Evolutionary conservation across 30 jellyfish, hydroid and myxozoan genomes (phyloP).

Genomic region (Pelagia noctiluca): DNA sequence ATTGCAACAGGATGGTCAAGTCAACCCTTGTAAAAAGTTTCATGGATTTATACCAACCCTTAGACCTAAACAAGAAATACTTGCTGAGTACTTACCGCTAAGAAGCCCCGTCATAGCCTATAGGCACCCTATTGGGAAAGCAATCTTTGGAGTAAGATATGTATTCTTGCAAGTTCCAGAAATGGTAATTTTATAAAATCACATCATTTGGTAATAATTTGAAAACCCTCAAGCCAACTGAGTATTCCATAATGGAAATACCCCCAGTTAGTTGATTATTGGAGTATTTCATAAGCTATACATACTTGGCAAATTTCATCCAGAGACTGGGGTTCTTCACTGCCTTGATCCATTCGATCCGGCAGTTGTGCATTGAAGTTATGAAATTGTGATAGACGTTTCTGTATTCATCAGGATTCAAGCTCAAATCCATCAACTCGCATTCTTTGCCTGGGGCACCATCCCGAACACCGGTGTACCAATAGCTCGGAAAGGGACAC

Average conservation of each 20-base stretch:
- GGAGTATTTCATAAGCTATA: neutral
- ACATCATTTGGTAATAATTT: neutral
- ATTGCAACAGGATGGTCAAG: too few species aligned
- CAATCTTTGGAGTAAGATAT: too few species aligned
- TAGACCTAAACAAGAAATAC: too few species aligned
- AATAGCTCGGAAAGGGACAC: slow-evolving; percentile 57
- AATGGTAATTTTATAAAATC: too few species aligned
- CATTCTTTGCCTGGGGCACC: slow-evolving; percentile 48
- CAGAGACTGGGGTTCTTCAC: slow-evolving; percentile 80
- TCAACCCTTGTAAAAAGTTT: too few species aligned
- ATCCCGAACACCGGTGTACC: slow-evolving; percentile 28
- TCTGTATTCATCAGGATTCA: slow-evolving; percentile 35
- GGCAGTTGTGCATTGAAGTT: slow-evolving; percentile 7
- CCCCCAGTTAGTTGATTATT: too few species aligned
- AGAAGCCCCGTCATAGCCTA: too few species aligned
- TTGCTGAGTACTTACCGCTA: too few species aligned
- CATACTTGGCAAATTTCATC: slow-evolving; percentile 77
- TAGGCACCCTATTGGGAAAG: too few species aligned
- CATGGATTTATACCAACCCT: too few species aligned
- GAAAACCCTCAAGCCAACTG: neutral
- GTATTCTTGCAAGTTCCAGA: too few species aligned
- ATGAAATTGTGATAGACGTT: slow-evolving; percentile 5
- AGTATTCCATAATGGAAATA: neutral
- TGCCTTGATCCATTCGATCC: slow-evolving; percentile 44
- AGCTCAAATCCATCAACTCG: slow-evolving; percentile 25